Conservation (phyloP, 2,113 vertebrate genomes). For the Haemorhous mexicanus region DNA sequence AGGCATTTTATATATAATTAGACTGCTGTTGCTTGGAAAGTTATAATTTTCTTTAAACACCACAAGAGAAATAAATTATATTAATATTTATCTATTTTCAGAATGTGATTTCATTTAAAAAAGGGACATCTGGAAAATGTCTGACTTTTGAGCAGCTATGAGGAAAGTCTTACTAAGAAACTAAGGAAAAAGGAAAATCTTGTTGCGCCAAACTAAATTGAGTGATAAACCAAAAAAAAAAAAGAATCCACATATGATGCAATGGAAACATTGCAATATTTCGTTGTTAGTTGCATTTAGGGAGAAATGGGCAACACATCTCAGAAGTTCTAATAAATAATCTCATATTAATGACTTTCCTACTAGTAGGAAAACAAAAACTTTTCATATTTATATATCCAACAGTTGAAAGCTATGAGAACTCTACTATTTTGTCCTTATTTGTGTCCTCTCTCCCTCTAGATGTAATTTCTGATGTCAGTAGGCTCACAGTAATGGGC, state of each 20-base stretch:
- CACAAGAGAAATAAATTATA: background rate
- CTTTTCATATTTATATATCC: background rate
- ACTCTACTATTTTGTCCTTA: background rate
- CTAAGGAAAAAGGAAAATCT: background rate
- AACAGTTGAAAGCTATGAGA: background rate
- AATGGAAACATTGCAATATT: background rate
- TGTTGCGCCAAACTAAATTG: background rate
- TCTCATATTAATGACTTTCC: background rate
- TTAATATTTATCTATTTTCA: background rate
- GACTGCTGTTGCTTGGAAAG: background rate
- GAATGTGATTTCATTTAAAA: background rate
- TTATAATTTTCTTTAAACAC: background rate
- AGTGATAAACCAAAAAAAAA: background rate
- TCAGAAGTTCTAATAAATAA: background rate
- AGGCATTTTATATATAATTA: background rate
- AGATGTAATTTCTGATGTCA: background rate
- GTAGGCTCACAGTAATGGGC: background rate
- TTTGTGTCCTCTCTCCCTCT: background rate
- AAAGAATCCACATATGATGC: background rate
- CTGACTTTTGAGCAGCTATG: background rate
- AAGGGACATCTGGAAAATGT: background rate
- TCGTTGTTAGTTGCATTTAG: background rate
- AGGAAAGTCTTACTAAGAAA: background rate
- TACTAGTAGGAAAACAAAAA: background rate
- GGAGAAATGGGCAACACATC: background rate